Percentiles rank a stretch among this genome's conserved stretches.
phyloP scores from a whole-genome alignment of 2,113 vertebrate genomes.

The Sander lucioperca region DNA sequence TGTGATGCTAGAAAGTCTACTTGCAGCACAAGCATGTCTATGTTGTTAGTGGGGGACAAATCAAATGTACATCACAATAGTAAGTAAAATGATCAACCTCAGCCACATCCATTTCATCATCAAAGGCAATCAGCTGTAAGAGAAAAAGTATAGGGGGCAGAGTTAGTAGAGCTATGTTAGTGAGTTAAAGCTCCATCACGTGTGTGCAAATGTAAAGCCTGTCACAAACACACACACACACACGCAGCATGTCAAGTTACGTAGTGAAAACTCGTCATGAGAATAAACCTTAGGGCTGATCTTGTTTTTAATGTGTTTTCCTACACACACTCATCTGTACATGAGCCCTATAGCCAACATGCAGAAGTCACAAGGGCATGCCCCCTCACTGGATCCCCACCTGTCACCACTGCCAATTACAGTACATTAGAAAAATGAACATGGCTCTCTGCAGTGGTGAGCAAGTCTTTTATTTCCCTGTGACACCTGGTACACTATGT shows the following conservation, averaged over 20 bases:
- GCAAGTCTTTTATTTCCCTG: too few relatives aligned
- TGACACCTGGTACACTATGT: too few relatives aligned
- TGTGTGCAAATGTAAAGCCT: conserved; percentile 36
- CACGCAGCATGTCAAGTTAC: background rate
- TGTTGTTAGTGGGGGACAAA: conserved; percentile 60
- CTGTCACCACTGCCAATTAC: too few relatives aligned
- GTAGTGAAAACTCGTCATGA: background rate
- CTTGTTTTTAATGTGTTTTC: too few relatives aligned
- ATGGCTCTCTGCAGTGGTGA: background rate
- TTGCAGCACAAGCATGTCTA: conserved; percentile 58
- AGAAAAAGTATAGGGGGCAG: conserved; percentile 83
- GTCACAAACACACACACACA: conserved; percentile 7
- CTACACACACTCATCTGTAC: too few relatives aligned
- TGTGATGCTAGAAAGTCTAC: conserved; percentile 47
- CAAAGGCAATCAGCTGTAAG: conserved; percentile 95
- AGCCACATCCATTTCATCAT: conserved; percentile 96
- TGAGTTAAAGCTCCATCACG: conserved; percentile 31
- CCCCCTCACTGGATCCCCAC: too few relatives aligned
- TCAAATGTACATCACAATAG: conserved; percentile 67
- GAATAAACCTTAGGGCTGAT: too few relatives aligned
- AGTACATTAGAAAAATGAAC: too few relatives aligned
- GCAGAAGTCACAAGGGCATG: too few relatives aligned
- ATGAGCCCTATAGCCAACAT: too few relatives aligned
- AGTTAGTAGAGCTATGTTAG: conserved; percentile 79
- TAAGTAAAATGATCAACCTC: conserved; percentile 92